phyloP scores from a whole-genome alignment of 2,888 invertebrate species.

The Liposcelis brunnea region DNA sequence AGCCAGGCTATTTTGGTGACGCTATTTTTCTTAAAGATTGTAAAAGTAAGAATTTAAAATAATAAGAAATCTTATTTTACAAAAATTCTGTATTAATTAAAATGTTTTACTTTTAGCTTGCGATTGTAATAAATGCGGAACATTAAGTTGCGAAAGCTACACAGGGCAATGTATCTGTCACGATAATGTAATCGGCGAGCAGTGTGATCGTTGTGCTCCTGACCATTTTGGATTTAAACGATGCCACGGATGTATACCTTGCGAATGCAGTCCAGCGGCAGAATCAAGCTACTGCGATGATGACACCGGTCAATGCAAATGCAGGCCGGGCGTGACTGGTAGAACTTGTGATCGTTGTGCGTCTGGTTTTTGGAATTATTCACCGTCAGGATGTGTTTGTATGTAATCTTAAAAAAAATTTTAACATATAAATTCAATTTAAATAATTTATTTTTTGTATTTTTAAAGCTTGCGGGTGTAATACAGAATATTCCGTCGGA shows the following conservation, averaged over 20 bases:
- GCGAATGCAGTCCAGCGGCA: slow-evolving; percentile 72
- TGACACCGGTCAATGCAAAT: slow-evolving; percentile 69
- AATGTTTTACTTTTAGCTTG: slow-evolving; percentile 39
- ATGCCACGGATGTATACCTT: slow-evolving; percentile 68
- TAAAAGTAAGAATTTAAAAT: too few relatives aligned
- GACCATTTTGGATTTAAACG: slow-evolving; percentile 70
- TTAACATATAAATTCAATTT: too few relatives aligned
- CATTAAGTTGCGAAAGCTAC: slow-evolving; percentile 61
- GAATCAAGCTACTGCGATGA: slow-evolving; percentile 71
- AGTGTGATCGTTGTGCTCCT: slow-evolving; percentile 68
- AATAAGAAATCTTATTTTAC: slow-evolving; percentile 86
- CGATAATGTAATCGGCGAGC: slow-evolving; percentile 69
- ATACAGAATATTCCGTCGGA: slow-evolving; percentile 77
- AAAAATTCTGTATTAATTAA: neutral
- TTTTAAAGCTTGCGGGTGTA: slow-evolving; percentile 74
- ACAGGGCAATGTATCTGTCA: slow-evolving; percentile 78
- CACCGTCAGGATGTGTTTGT: slow-evolving; percentile 62
- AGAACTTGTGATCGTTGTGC: slow-evolving; percentile 73
- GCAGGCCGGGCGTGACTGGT: slow-evolving; percentile 62
- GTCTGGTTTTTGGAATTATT: slow-evolving; percentile 86
- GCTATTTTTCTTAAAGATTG: slow-evolving; percentile 66
- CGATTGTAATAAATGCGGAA: slow-evolving; percentile 71
- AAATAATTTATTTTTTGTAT: slow-evolving; percentile 4
- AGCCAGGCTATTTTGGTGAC: slow-evolving; percentile 85
- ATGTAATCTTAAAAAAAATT: slow-evolving; percentile 26